Percentiles rank a stretch among this genome's conserved stretches.
Conservation (phyloP, 2,113 vertebrate species). For the Numenius arquata region DNA sequence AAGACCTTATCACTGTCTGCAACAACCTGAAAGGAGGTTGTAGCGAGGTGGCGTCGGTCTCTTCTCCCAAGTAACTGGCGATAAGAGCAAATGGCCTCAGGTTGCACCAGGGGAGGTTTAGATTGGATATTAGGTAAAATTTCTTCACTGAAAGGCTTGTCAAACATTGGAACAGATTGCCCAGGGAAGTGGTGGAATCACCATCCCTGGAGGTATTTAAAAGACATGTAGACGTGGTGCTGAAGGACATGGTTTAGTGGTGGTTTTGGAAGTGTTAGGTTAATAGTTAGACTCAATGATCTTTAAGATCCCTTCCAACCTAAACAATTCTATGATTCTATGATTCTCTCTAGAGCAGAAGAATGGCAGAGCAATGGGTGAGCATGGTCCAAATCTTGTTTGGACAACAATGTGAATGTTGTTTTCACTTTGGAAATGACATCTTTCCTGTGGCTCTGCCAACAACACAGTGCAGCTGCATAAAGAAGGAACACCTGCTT, state of each 20-base stretch:
- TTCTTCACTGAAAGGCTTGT: neutral
- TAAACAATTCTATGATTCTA: neutral
- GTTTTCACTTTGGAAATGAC: neutral
- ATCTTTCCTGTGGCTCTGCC: neutral
- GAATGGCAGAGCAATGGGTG: neutral
- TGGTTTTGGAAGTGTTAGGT: neutral
- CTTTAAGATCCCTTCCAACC: neutral
- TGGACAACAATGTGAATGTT: neutral
- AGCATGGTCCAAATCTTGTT: neutral
- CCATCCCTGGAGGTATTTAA: neutral
- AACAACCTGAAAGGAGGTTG: neutral
- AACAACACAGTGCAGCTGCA: neutral
- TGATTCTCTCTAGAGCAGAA: neutral
- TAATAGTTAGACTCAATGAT: neutral
- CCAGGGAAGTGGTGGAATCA: neutral
- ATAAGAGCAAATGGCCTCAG: neutral
- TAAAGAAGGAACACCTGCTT: neutral
- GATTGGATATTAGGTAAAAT: neutral
- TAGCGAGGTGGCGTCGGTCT: neutral
- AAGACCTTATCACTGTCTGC: neutral
- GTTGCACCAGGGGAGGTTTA: neutral
- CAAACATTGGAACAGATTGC: neutral
- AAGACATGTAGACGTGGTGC: neutral
- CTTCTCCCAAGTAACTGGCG: neutral
- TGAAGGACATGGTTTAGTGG: neutral